Evolutionary conservation across 2,113 vertebrate genomes (phyloP), one percentile per base, ranked within the genome.

Genomic region (Meles meles): DNA sequence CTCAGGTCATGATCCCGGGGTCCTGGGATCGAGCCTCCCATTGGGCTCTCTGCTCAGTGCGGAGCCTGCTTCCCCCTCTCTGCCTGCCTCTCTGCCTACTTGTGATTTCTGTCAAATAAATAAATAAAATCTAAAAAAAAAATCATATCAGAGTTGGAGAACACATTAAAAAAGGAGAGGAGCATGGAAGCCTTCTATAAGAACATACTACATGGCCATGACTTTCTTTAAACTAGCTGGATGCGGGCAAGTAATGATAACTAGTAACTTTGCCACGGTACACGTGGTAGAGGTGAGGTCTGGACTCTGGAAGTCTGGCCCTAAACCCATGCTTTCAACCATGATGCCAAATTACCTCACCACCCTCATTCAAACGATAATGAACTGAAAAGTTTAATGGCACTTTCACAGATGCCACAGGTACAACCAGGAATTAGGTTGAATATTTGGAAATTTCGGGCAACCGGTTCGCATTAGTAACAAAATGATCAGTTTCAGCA

Each of bases 81-180:
- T n/a, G n/a, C n/a, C n/a, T n/a, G n/a, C n/a, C n/a, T n/a, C n/a
- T n/a, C n/a, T n/a, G n/a, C n/a, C n/a, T n/a, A n/a, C n/a, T n/a
- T n/a, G n/a, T n/a, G n/a, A n/a, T n/a, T n/a, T n/a, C n/a, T n/a
- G n/a, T n/a, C n/a, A n/a, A n/a, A n/a, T n/a, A n/a, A n/a, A n/a
- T n/a, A n/a, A n/a, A n/a, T n/a, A n/a, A n/a, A n/a, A n/a, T n/a
- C n/a, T n/a, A n/a, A n/a, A n/a, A n/a, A n/a, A n/a, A n/a, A n/a
- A n/a, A n/a, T n/a, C n/a, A n/a, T 2, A 63, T 79, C 88, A 87
- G 83, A 76, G 61, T 13, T 96, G 65, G 83, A 82, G 96, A 94
- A 82, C 88, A 67, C 9, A 95, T 91, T 1, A 15, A 69, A 97
- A 95, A 93, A 69, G 31, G 14, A 76, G 86, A 87, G 15, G 3